Percentiles rank a stretch among this genome's conserved stretches.
Conservation (phyloP, 2,113 vertebrate genomes). For the Ibidorhyncha struthersii region DNA sequence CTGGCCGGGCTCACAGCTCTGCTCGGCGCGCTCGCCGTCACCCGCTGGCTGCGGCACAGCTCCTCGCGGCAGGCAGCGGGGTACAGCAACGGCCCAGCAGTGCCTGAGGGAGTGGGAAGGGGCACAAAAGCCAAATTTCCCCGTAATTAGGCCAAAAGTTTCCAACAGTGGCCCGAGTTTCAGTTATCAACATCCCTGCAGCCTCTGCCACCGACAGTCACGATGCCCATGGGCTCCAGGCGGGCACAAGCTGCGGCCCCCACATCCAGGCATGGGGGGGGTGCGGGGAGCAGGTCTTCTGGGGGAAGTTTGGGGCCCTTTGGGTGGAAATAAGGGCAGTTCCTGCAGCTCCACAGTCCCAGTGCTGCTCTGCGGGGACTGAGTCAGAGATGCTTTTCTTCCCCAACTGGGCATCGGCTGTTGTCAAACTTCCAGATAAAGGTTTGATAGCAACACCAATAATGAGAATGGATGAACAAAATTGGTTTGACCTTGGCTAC, state of each 20-base stretch:
- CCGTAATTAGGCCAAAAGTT: not conserved
- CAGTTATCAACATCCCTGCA: not conserved
- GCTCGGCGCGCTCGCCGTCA: fast-evolving
- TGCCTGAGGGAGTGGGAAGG: fast-evolving
- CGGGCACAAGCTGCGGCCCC: not conserved
- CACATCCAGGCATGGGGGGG: fast-evolving
- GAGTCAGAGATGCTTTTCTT: not conserved
- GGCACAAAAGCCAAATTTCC: not conserved
- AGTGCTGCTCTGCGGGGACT: fast-evolving
- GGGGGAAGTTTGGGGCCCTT: not conserved
- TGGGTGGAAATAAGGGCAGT: not conserved
- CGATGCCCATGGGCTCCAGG: not conserved
- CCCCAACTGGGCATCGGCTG: fast-evolving
- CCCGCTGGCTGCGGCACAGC: fast-evolving
- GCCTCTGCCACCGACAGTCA: fast-evolving
- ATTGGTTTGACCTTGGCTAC: not conserved
- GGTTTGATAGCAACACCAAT: not conserved
- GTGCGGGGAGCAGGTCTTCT: not conserved
- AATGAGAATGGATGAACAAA: not conserved
- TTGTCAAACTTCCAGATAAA: not conserved
- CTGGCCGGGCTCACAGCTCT: not conserved
- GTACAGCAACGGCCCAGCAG: not conserved
- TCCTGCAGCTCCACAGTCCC: fast-evolving
- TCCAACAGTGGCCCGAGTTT: not conserved
- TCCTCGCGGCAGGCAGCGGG: fast-evolving